These are phyloP conservation scores for Drosophila greeni DNA, from an alignment of 2,888 invertebrate genomes.

Conservation along the genomic window DNA sequence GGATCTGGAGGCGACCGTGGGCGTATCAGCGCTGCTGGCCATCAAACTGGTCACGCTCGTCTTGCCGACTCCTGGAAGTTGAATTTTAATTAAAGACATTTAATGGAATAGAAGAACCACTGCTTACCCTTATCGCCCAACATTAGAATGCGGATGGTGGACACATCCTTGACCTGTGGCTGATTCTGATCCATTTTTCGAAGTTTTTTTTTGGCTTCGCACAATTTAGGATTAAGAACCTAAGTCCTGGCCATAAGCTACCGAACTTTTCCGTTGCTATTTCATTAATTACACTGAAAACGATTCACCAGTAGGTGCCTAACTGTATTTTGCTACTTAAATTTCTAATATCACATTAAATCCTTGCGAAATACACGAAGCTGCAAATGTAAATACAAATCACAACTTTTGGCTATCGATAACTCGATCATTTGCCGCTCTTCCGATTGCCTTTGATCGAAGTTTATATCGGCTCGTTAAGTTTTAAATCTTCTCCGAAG, in stretches of 20 bases:
- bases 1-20: conserved; percentile 40
- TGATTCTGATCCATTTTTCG: conserved; percentile 3
- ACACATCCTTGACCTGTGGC: conserved; percentile 33
- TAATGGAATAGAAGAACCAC: no score
- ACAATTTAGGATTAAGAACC: neutral
- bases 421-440: conserved; percentile 2
- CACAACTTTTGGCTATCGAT: neutral
- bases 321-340: neutral
- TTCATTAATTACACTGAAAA: neutral
- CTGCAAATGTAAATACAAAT: neutral
- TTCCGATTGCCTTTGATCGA: neutral
- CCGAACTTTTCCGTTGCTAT: no score
- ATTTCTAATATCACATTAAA: neutral
- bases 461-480: neutral
- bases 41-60: conserved; percentile 50
- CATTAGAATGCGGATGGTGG: conserved; percentile 57
- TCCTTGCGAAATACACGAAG: neutral
- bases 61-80: conserved; percentile 57
- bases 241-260: neutral
- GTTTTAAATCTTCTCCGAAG: neutral
- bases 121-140: conserved; percentile 52
- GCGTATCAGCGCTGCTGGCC: conserved; percentile 50
- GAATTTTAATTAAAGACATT: neutral
- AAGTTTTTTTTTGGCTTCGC: neutral
- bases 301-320: neutral